Conservation (phyloP, 2,888 invertebrate species). For the Harpagoxenus sublaevis region DNA sequence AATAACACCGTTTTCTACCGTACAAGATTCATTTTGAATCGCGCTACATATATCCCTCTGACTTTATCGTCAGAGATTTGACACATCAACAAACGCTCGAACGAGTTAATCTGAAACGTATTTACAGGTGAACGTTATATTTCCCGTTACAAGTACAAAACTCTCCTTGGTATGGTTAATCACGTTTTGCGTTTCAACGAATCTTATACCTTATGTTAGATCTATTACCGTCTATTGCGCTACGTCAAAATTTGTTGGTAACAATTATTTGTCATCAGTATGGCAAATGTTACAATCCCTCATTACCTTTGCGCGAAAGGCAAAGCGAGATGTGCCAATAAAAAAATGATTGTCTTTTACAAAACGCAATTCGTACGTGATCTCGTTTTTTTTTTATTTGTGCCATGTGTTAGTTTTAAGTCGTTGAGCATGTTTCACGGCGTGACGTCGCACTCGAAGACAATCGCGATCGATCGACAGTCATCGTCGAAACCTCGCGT, state of each 20-base stretch:
- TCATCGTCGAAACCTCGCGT: not conserved
- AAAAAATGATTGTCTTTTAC: slow-evolving; percentile 82
- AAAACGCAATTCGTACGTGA: slow-evolving; percentile 79
- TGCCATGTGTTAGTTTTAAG: slow-evolving; percentile 42
- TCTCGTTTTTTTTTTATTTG: slow-evolving; percentile 22
- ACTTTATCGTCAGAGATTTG: slow-evolving; percentile 10
- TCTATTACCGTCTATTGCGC: slow-evolving; percentile 44
- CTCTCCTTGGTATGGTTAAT: slow-evolving; percentile 18
- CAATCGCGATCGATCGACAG: slow-evolving; percentile 11
- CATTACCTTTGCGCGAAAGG: slow-evolving; percentile 37
- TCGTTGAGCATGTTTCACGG: slow-evolving; percentile 57
- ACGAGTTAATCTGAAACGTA: slow-evolving; percentile 37
- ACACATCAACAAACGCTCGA: slow-evolving; percentile 16
- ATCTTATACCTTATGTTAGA: slow-evolving; percentile 31
- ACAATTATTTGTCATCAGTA: slow-evolving; percentile 63
- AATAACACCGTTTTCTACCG: slow-evolving; percentile 25
- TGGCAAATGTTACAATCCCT: slow-evolving; percentile 39
- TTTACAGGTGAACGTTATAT: slow-evolving; percentile 35
- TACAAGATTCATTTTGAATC: slow-evolving; percentile 23
- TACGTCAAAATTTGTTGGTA: slow-evolving; percentile 53
- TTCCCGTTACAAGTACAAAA: slow-evolving; percentile 43
- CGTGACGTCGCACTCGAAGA: slow-evolving; percentile 7
- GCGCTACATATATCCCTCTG: not conserved
- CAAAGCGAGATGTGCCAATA: slow-evolving; percentile 39
- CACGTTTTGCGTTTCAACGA: slow-evolving; percentile 28